Evolutionary conservation across 2,113 vertebrate species (phyloP), one percentile per base, ranked within the genome.

Genomic region (Grus americana): DNA sequence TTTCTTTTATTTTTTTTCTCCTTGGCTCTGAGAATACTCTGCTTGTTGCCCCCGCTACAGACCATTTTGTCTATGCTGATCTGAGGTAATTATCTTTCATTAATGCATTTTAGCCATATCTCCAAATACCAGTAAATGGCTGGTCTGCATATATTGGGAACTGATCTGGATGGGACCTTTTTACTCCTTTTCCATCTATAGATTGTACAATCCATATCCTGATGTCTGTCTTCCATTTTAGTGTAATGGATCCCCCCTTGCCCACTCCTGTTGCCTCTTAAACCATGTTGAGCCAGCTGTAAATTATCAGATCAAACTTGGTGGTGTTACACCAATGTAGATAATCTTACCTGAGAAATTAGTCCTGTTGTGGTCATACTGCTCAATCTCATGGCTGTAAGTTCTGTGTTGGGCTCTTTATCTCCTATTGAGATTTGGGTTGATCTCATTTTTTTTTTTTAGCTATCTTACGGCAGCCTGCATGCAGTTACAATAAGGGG

Each of bases 31-130:
- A 46, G 68, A 65, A 68, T 66, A 38, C 52, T 80, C 40, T 81
- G 38, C 63, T 85, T 87, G 46, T 79, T 97, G 67, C 55, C 84
- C 70, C 62, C 4, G 21, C 76, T 92, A 26, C 58, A 47, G 66
- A 72, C 58, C 59, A 73, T 78, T 95, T 94, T 90, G 50, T 87
- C 63, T 82, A 13, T 74, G 59, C 42, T 91, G 67, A 73, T 95
- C 71, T 93, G 74, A 79, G 78, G 79, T 86, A 93, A 96, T 94
- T 93, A 76, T 46, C 84, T 78, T 79, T 94, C 84, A 70, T 95
- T 88, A 91, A 86, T 80, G 95, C 67, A 88, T 93, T 93, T 95
- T 88, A 85, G 54, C 70, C 30, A 4, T 87, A 94, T 91, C 84
- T 95, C 47, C 89, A 89, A 89, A 90, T 79, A 93, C 70, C 80